phyloP scores from a whole-genome alignment of 2,888 invertebrate species.

The Anthophora plumipes region DNA sequence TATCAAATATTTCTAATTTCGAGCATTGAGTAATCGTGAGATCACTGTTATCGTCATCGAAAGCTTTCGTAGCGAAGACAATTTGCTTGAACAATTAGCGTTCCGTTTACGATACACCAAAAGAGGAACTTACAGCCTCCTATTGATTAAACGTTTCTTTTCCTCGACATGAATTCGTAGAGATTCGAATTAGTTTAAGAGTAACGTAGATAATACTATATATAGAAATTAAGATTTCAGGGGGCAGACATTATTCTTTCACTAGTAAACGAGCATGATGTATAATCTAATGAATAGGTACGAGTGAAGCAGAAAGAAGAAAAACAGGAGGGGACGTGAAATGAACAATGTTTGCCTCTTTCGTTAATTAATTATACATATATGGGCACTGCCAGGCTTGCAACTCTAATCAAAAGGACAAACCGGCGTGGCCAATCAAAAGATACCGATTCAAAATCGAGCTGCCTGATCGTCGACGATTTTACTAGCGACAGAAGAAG shows the following conservation, averaged over 20 bases:
- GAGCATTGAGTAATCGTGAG: background rate
- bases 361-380: slow-evolving; percentile 72
- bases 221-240: slow-evolving; percentile 47
- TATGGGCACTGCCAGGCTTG: slow-evolving; percentile 81
- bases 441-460: slow-evolving; percentile 65
- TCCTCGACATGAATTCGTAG: slow-evolving; percentile 33
- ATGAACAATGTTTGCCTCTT: slow-evolving; percentile 43
- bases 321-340: slow-evolving; percentile 14
- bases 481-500: background rate
- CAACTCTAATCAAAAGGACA: slow-evolving; percentile 74
- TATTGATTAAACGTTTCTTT: slow-evolving; percentile 31
- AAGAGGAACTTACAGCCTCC: slow-evolving; percentile 1
- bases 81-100: slow-evolving; percentile 29
- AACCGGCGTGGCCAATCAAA: slow-evolving; percentile 70
- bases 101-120: slow-evolving; percentile 30
- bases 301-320: no score
- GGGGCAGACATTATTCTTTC: slow-evolving; percentile 25
- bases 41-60: background rate
- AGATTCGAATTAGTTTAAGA: slow-evolving; percentile 45
- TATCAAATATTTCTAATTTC: background rate
- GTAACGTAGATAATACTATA: slow-evolving; percentile 47
- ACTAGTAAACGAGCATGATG: no score
- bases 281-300: no score
- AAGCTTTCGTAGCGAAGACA: slow-evolving; percentile 15
- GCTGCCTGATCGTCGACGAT: slow-evolving; percentile 43